A percentile compares a stretch with the other conserved stretches of the same genome.
These are phyloP conservation scores for Archaeoteleia sp. DNA, from an alignment of 2,888 invertebrate genomes.

Conservation along the genomic window DNA sequence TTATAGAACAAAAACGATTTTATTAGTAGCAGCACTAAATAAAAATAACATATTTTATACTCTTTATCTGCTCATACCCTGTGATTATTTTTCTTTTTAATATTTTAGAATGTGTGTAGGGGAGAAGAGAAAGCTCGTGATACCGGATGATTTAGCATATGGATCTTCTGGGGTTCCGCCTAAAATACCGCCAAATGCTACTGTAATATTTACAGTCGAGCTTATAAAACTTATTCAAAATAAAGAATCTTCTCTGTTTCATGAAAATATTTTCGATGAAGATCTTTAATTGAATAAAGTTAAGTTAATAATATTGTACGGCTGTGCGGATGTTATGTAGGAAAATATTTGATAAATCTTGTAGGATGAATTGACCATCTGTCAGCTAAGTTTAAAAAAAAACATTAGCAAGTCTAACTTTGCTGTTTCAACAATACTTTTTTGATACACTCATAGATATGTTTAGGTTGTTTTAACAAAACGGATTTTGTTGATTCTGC, in stretches of 20 bases:
- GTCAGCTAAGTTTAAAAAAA: background rate
- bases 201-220: slow-evolving; percentile 88
- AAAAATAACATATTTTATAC: no score
- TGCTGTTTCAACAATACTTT: no score
- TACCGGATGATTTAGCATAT: slow-evolving; percentile 90
- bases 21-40: no score
- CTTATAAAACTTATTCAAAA: slow-evolving; percentile 84
- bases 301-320: slow-evolving; percentile 7
- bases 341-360: no score
- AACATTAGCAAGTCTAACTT: no score
- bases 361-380: no score
- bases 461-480: no score
- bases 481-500: no score
- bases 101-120: slow-evolving; percentile 86
- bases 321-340: no score
- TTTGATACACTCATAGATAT: no score
- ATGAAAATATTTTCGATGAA: slow-evolving; percentile 20
- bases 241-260: slow-evolving; percentile 72
- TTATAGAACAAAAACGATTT: no score
- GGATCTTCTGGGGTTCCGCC: slow-evolving; percentile 88
- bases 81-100: slow-evolving; percentile 15
- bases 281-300: slow-evolving; percentile 33
- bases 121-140: slow-evolving; percentile 89
- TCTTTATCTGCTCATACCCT: no score
- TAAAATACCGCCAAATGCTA: slow-evolving; percentile 87